These are phyloP conservation scores for Zelostemma sp. DNA, from an alignment of 1,140 invertebrate genomes.

Conservation along the genomic window DNA sequence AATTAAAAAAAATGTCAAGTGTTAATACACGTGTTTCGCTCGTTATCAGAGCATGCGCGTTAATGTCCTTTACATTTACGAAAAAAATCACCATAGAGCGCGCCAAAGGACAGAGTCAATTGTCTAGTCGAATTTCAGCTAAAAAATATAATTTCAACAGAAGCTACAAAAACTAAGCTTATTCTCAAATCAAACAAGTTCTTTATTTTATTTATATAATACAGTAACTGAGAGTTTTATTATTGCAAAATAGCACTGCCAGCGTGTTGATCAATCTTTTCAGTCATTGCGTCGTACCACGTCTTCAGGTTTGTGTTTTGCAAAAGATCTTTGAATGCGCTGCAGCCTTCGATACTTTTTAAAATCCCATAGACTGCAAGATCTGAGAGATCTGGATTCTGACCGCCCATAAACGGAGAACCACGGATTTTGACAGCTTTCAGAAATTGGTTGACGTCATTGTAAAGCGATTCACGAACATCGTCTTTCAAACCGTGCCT, in stretches of 20 bases:
- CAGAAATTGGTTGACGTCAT: constrained; percentile 88
- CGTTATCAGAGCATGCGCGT: too few relatives aligned
- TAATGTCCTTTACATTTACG: too few relatives aligned
- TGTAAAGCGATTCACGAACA: constrained; percentile 90
- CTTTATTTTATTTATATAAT: background rate
- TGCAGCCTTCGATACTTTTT: constrained; percentile 95
- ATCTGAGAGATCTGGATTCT: constrained; percentile 92
- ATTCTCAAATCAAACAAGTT: background rate
- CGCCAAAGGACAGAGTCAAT: too few relatives aligned
- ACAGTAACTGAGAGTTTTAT: constrained; percentile 1
- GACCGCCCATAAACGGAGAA: constrained; percentile 85
- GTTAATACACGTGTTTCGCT: too few relatives aligned
- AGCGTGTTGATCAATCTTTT: constrained; percentile 68
- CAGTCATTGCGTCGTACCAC: constrained; percentile 72
- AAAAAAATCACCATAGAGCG: too few relatives aligned
- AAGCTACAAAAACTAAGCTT: constrained; percentile 14
- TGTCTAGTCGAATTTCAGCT: too few relatives aligned
- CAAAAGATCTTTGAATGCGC: constrained; percentile 88
- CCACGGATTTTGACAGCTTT: constrained; percentile 78
- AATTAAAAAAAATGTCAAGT: too few relatives aligned
- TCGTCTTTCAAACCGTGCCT: constrained; percentile 89
- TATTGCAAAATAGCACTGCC: constrained; percentile 52
- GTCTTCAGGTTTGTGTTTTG: constrained; percentile 78
- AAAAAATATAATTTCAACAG: too few relatives aligned
- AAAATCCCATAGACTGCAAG: constrained; percentile 94